phyloP scores from a whole-genome alignment of 2,113 vertebrate species.

The Aegypius monachus region DNA sequence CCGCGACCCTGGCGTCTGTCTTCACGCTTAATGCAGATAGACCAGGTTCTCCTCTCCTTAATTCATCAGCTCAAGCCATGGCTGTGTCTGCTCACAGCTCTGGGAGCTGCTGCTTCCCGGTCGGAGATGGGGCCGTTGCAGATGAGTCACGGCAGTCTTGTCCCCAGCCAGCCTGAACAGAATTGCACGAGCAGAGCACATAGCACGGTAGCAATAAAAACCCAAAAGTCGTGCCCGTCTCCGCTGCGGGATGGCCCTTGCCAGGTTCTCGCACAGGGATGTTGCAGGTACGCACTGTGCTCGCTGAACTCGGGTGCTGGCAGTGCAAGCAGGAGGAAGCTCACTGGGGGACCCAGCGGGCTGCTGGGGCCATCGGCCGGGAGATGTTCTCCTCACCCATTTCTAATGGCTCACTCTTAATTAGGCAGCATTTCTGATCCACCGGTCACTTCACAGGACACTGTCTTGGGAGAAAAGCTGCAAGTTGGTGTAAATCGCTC shows the following conservation, averaged over 20 bases:
- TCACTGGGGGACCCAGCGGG: not conserved
- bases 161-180: not conserved
- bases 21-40: not conserved
- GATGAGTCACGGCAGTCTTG: rapidly evolving
- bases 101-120: not conserved
- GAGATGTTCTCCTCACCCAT: not conserved
- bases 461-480: not conserved
- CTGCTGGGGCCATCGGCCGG: not conserved
- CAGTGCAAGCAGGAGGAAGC: not conserved
- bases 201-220: not conserved
- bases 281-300: not conserved
- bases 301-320: not conserved
- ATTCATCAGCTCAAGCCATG: not conserved
- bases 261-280: rapidly evolving
- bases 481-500: rapidly evolving
- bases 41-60: not conserved
- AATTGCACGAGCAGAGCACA: rapidly evolving
- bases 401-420: not conserved
- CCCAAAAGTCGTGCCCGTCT: rapidly evolving
- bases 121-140: rapidly evolving
- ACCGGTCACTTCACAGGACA: rapidly evolving
- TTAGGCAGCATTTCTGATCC: not conserved
- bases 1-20: rapidly evolving
- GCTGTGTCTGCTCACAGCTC: not conserved
- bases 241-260: not conserved